Evolutionary conservation across 1,140 invertebrate genomes (phyloP).

Genomic region (Sycophaga agraensis): DNA sequence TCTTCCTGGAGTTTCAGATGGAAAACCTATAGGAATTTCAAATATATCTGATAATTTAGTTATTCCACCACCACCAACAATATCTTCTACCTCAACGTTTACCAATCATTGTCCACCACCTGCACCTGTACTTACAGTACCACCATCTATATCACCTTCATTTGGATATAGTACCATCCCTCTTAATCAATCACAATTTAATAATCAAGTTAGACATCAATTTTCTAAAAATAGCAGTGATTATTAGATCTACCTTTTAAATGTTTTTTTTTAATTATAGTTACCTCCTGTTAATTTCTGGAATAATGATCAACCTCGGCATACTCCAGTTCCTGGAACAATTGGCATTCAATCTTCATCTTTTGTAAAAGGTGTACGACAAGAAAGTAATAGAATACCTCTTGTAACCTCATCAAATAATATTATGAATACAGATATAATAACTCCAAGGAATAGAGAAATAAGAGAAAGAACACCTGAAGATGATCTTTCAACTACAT

Average conservation of each 20-base stretch:
- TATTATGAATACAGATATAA: constrained; percentile 29
- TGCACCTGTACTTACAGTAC: constrained; percentile 46
- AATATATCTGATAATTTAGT: constrained; percentile 34
- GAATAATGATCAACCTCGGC: constrained; percentile 43
- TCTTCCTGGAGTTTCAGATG: constrained; percentile 50
- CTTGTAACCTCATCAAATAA: constrained; percentile 31
- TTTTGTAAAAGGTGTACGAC: constrained; percentile 49
- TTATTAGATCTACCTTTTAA: background rate
- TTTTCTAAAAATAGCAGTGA: constrained; percentile 12
- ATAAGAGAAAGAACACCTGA: constrained; percentile 53
- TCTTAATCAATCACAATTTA: constrained; percentile 39
- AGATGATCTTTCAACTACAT: constrained; percentile 50
- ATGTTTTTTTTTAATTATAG: constrained; percentile 15
- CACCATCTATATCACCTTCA: constrained; percentile 46
- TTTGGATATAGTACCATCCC: constrained; percentile 53
- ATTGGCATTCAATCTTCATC: constrained; percentile 32
- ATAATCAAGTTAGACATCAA: constrained; percentile 44
- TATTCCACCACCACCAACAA: constrained; percentile 50
- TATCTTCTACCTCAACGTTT: constrained; percentile 48
- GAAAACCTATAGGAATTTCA: constrained; percentile 53
- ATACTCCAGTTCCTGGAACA: constrained; percentile 30
- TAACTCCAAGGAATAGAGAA: constrained; percentile 45
- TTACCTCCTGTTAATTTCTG: constrained; percentile 44
- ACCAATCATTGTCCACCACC: constrained; percentile 39
- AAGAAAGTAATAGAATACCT: constrained; percentile 38